Base-by-base conservation (phyloP, 1,140 invertebrate genomes). In the honey bee (Apis mellifera) region DNA sequence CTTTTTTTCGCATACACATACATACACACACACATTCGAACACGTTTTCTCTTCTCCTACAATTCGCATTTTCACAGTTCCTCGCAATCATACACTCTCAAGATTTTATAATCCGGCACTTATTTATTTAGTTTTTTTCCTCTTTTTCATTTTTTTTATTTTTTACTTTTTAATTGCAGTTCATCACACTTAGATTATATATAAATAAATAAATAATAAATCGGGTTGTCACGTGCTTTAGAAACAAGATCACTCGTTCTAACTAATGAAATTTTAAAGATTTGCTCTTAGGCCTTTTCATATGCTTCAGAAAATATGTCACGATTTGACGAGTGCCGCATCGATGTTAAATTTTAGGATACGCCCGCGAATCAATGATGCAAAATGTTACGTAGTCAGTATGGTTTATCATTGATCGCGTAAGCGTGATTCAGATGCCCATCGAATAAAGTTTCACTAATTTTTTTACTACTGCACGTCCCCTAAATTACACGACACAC, bases 161-260 rank as follows among this genome's bases (percentile, higher is more conserved):
- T 50, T 26, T 21, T 32, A 32, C 15, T 13, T 65, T 70, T 66
- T n/a, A 42, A 23, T 85, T 55, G 48, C 76, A 64, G 71, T 66
- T 82, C 42, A 50, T 77, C 75, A 73, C 64, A 71, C 83, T 72
- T 77, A 62, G 59, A 85, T 78, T 78, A 86, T 64, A 71, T 55
- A 86, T 86, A 88, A 88, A 89, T 89, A 89, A 89, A 89, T 89
- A 89, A 88, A 89, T 88, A 84, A 86, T 73, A 85, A 83, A 80
- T 72, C 48, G 68, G 71, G 81, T 73, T 75, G 76, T 71, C 74
- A 68, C 65, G 79, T 82, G 71, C 66, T 77, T 78, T 62, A 71
- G 32, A 78, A 71, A 72, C 57, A 83, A 68, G 59, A 83, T 66
- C 66, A 69, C 60, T 78, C 68, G 60, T 55, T 80, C 26, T 65